Evolutionary conservation across 2,888 invertebrate species (phyloP), one percentile per base, ranked within the genome.

Genomic region (Hylaea fasciaria): DNA sequence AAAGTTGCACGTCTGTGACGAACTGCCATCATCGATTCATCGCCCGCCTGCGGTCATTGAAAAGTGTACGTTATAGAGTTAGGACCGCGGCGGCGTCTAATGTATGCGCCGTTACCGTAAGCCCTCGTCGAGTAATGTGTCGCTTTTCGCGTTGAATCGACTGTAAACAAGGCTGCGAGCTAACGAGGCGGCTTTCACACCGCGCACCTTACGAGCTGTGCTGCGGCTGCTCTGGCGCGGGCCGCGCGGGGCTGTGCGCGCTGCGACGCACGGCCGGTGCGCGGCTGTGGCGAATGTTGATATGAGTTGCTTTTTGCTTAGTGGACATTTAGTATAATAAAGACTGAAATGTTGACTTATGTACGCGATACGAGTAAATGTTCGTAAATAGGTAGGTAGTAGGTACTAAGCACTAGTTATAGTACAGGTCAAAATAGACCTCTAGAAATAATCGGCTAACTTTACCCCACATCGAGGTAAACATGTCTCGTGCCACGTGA

Each of bases 121-220:
- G 28, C 39, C 46, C 29, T 46, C 41, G 46, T 16, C 39, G 22
- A 35, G 48, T 65, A 45, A 65, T 62, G 52, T 56, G 63, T 58
- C 53, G 46, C 22, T 49, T 53, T 39, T 57, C 55, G 29, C 53
- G 56, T 28, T 53, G 55, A 61, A 56, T 56, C 46, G 56, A 29
- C 46, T 47, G 50, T 63, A 66, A 63, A 66, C 61, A 57, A 48
- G 40, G 54, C n/a, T n/a, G 51, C 44, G 44, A 29, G 56, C 48
- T 66, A 66, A 66, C 63, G 58, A 66, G 65, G 47, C 12, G 39
- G 29, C 45, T 14, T 41, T 55, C 57, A 32, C 60, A 43, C 60
- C 52, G 54, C 47, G 54, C 54, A 48, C 46, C 46, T 54, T 37
- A 9, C 7, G 32, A 32, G 5, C 10, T 7, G 32, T 10, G 37